These are phyloP conservation scores for Xiphias gladius DNA, from an alignment of 2,113 vertebrate genomes.

Conservation along the genomic window DNA sequence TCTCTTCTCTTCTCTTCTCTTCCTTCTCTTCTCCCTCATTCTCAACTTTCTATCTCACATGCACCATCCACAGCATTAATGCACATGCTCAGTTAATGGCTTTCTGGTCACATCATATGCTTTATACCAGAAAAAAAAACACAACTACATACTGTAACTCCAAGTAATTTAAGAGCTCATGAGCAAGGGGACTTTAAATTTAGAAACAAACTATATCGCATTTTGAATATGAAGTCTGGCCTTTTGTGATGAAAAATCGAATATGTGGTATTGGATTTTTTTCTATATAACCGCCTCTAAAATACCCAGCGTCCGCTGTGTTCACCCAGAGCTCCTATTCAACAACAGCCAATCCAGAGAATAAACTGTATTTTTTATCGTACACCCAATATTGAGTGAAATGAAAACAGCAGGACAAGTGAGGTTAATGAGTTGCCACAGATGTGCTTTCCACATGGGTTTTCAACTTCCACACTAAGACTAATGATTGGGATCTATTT, in stretches of 20 bases:
- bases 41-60: slow-evolving; percentile 5
- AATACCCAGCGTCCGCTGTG: neutral
- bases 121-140: neutral
- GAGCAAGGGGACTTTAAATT: neutral
- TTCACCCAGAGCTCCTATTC: neutral
- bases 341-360: slow-evolving; percentile 14
- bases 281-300: slow-evolving; percentile 5
- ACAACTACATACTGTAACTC: neutral
- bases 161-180: slow-evolving; percentile 1
- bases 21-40: neutral
- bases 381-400: slow-evolving; percentile 34
- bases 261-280: neutral
- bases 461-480: slow-evolving; percentile 32
- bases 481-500: slow-evolving; percentile 60
- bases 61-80: neutral
- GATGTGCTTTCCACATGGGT: slow-evolving; percentile 62
- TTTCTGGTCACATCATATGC: neutral
- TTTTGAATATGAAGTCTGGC: neutral
- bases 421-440: slow-evolving; percentile 64
- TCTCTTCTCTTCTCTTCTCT: neutral
- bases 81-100: neutral
- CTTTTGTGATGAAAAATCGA: slow-evolving; percentile 4
- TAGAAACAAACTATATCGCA: slow-evolving; percentile 2
- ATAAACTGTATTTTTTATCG: slow-evolving; percentile 5
- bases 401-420: slow-evolving; percentile 52